phyloP scores from a whole-genome alignment of 2,113 vertebrate genomes.

The Barbus barbus region DNA sequence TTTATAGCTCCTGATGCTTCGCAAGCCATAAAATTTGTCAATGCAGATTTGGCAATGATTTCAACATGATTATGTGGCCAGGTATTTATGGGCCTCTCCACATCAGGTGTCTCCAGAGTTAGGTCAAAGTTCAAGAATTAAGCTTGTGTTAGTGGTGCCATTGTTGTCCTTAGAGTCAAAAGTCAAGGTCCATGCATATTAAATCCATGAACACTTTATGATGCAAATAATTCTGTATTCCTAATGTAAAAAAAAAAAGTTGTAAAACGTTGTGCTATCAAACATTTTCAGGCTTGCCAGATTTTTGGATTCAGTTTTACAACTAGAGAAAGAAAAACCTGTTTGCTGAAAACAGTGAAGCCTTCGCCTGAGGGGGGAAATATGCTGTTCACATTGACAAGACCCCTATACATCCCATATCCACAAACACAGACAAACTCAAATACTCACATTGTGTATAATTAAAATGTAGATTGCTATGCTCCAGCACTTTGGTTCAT shows the following conservation, averaged over 20 bases:
- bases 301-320: constrained; percentile 3
- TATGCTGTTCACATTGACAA: constrained; percentile 25
- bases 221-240: not conserved
- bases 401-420: constrained; percentile 6
- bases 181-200: not conserved
- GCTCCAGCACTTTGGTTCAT: constrained; percentile 19
- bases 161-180: not conserved
- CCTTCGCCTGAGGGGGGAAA: not conserved
- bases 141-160: not conserved
- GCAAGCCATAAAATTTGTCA: constrained; percentile 2
- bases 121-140: not conserved
- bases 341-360: constrained; percentile 13
- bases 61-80: not conserved
- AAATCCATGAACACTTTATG: not conserved
- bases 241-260: not conserved
- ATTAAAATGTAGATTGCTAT: constrained; percentile 26
- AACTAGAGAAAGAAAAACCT: constrained; percentile 27
- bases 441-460: not conserved
- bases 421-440: not conserved
- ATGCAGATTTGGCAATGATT: constrained; percentile 24
- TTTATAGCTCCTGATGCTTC: constrained; percentile 39
- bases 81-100: constrained; percentile 17
- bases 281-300: not conserved
- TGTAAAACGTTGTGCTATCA: not conserved
- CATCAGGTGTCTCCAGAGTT: constrained; percentile 3